Base-by-base conservation (phyloP, 2,113 vertebrate species). In the Platichthys stellatus region DNA sequence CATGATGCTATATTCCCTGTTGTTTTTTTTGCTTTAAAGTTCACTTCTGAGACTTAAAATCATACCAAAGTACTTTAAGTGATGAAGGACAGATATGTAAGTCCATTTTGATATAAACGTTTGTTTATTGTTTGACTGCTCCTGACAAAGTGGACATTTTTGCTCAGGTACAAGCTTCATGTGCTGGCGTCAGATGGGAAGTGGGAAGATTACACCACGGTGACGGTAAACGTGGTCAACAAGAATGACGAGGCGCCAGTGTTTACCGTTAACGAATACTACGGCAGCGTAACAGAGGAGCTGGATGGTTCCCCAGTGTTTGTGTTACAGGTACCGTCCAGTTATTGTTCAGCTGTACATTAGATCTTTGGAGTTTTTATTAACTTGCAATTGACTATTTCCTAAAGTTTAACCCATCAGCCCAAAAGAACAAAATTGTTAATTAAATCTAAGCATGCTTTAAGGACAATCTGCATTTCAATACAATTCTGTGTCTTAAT, bases 211-310 rank as follows among this genome's bases (percentile, higher is more conserved):
- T 96, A 95, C 76, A 89, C 96, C 5, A 88, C 94, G n/a, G 81
- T 94, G 63, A 84, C 94, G 12, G 95, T 97, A 40, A 95, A 84
- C 38, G 87, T 97, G 23, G 78, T 96, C 2, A 97, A 97, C 93
- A 96, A 96, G 91, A 97, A 97, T 8, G 96, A 97, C 15, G 96
- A 97, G 86, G 94, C 95, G 10, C 96, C 96, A 0, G 94, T 96
- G 69, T 97, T 97, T 69, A 94, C 95, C 1, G 92, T 95, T 63
- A 95, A 86, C 1, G 96, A 97, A 83, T 97, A 97, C 89, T 96
- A 96, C 63, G 96, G 96, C 86, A 96, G 95, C 20, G 93, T 96
- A 1, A 96, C 94, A 0, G 97, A 97, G 75, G 96, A 96, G 74
- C 86, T 96, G 84, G 92, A 96, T 24, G 95, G 90, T 0, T 94